Percentiles rank a stretch among this genome's conserved stretches.
These are phyloP conservation scores for Steatocranus sp. DNA, from an alignment of 2,797 vertebrate species.

Conservation along the genomic window DNA sequence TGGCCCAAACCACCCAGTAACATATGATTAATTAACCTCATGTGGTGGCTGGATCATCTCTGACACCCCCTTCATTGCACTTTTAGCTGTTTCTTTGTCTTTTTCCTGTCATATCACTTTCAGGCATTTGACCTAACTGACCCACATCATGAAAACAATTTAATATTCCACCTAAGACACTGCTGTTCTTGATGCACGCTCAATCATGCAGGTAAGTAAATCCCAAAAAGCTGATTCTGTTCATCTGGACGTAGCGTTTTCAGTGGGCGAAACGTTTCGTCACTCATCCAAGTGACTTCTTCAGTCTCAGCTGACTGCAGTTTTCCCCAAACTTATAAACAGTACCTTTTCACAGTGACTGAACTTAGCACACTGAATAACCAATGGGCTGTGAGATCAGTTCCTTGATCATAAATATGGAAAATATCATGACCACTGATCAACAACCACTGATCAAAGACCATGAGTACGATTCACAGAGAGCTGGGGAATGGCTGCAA, in stretches of 20 bases:
- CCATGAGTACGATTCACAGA: background rate
- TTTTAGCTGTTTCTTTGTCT: background rate
- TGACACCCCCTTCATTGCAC: background rate
- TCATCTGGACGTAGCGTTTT: background rate
- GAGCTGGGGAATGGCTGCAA: background rate
- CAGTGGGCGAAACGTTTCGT: background rate
- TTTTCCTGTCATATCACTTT: background rate
- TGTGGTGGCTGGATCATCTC: background rate
- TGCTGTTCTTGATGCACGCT: background rate
- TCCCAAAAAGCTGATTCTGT: accelerated
- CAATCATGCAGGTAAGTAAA: accelerated
- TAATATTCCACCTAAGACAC: background rate
- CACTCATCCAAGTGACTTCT: background rate
- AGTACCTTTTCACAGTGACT: background rate
- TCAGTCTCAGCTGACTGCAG: background rate
- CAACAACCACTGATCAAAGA: background rate
- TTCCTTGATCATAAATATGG: background rate
- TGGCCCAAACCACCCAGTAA: background rate
- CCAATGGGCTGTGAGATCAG: background rate
- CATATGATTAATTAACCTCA: accelerated
- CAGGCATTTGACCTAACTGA: background rate
- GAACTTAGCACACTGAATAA: background rate
- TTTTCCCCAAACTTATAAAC: background rate
- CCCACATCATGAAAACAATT: background rate
- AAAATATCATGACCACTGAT: background rate